A percentile compares a stretch with the other conserved stretches of the same genome.
phyloP scores from a whole-genome alignment of 2,888 invertebrate genomes.

The Nemurella pictetii region DNA sequence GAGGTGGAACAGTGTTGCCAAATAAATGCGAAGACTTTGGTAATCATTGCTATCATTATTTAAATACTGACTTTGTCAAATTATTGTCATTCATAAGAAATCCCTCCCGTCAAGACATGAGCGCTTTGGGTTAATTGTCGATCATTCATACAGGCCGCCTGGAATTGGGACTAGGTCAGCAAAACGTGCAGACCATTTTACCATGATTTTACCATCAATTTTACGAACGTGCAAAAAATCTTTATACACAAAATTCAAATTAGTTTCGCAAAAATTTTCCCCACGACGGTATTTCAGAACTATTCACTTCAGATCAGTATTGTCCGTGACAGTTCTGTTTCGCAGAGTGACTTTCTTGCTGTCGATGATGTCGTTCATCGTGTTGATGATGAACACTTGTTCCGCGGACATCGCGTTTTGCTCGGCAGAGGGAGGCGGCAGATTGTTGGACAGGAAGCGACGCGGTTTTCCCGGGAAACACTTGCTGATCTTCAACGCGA shows the following conservation, averaged over 20 bases:
- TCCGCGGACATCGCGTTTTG: background rate
- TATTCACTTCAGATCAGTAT: background rate
- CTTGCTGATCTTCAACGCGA: constrained; percentile 61
- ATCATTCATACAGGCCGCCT: background rate
- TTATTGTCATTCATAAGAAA: too few relatives aligned
- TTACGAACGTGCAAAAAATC: background rate
- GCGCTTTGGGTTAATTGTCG: background rate
- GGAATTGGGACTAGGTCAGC: background rate
- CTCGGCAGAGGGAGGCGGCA: background rate
- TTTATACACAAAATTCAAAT: background rate
- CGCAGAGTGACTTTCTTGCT: background rate
- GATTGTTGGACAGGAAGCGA: constrained; percentile 49
- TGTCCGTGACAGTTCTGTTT: background rate
- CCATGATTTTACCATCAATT: background rate
- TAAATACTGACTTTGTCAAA: background rate
- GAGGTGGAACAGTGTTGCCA: constrained; percentile 1
- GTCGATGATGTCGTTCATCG: background rate
- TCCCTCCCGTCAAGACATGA: background rate
- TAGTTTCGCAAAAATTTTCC: background rate
- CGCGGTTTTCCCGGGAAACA: constrained; percentile 63
- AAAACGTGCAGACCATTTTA: background rate
- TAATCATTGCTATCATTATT: background rate
- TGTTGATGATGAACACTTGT: background rate
- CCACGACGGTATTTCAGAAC: background rate
- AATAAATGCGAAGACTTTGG: background rate